A percentile compares a stretch with the other conserved stretches of the same genome.
Evolutionary conservation across 2,113 vertebrate genomes (phyloP).

Genomic region (Corvus cornix): DNA sequence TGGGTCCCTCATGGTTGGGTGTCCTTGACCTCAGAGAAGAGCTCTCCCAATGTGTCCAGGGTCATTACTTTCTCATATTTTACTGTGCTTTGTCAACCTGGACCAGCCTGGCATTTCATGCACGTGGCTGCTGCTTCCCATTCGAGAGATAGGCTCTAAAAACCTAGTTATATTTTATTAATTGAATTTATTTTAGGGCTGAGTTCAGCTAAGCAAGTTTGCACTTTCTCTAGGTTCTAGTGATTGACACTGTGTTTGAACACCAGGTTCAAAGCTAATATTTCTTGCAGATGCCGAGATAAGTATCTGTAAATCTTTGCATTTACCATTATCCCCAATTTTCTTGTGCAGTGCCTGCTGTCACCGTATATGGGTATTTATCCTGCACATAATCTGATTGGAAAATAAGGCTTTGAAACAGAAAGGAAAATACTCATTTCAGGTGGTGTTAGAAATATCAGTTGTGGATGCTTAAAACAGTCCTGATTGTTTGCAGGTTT

Average conservation of each 20-base stretch:
- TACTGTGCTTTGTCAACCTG: neutral
- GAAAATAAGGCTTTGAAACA: conserved; percentile 61
- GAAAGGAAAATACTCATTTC: conserved; percentile 54
- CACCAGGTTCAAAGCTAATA: conserved; percentile 43
- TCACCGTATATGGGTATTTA: conserved; percentile 54
- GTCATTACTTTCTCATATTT: neutral
- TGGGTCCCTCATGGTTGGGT: neutral
- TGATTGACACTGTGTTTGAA: conserved; percentile 50
- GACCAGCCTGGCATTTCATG: neutral
- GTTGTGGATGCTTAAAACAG: conserved; percentile 41
- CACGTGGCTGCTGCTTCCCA: neutral
- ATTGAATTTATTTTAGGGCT: conserved; percentile 3
- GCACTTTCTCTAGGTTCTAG: conserved; percentile 14
- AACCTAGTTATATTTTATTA: neutral
- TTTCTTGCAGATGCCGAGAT: conserved; percentile 65
- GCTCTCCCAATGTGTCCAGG: neutral
- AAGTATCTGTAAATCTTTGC: conserved; percentile 69
- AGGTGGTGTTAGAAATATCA: conserved; percentile 60
- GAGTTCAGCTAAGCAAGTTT: conserved; percentile 6
- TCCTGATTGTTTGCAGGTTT: conserved; percentile 53
- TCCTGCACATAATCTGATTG: conserved; percentile 60
- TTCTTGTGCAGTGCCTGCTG: conserved; percentile 65
- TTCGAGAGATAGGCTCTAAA: neutral
- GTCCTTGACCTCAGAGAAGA: neutral
- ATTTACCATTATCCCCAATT: conserved; percentile 66